phyloP scores from a whole-genome alignment of 1,140 invertebrate species.

The Drosophila murphyi region DNA sequence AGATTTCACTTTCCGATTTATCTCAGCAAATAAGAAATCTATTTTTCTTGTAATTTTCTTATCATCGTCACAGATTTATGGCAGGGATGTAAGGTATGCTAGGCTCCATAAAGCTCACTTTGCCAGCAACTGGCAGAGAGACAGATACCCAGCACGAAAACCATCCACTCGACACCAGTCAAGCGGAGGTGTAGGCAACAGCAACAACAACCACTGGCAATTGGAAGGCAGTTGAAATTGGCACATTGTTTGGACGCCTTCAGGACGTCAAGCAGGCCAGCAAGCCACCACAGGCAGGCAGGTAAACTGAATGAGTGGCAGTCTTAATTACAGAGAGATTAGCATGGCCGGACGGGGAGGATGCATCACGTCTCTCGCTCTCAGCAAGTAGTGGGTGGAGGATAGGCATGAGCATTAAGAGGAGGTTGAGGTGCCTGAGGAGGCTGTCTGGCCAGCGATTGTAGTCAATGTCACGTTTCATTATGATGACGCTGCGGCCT shows the following conservation, averaged over 20 bases:
- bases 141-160: neutral
- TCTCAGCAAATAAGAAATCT: no score
- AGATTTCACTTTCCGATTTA: no score
- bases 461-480: conserved; percentile 76
- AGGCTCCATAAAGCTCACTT: conserved; percentile 2
- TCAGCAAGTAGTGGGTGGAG: neutral
- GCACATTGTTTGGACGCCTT: conserved; percentile 35
- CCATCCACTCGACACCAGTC: no score
- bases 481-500: conserved; percentile 27
- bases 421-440: neutral
- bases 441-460: conserved; percentile 27
- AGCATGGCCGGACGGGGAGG: conserved; percentile 52
- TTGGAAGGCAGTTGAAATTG: conserved; percentile 61
- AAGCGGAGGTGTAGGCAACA: neutral
- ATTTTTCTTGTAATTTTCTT: no score
- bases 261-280: neutral
- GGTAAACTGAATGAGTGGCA: conserved; percentile 70
- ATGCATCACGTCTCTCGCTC: neutral
- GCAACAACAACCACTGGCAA: conserved; percentile 45
- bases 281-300: conserved; percentile 22
- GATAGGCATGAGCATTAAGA: neutral
- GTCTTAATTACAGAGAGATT: conserved; percentile 79
- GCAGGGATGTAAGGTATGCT: neutral
- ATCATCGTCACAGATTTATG: neutral
- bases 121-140: neutral